Percentiles rank a stretch among this genome's conserved stretches.
phyloP scores from a whole-genome alignment of 2,113 vertebrate species.

The Fulica atra region DNA sequence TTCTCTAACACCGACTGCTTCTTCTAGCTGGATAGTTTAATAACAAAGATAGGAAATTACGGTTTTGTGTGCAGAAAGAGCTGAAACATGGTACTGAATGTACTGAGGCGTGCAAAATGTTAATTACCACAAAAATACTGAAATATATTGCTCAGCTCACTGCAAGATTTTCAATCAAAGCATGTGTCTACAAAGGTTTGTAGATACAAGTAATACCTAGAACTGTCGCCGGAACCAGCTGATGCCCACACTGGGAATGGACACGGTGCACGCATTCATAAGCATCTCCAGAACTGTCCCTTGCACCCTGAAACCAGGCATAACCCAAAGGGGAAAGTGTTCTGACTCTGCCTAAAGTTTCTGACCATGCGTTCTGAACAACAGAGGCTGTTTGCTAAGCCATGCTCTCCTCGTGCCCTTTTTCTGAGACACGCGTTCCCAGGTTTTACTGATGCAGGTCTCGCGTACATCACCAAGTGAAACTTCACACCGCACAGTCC shows the following conservation, averaged over 20 bases:
- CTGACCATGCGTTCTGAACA: neutral
- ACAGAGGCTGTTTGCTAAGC: neutral
- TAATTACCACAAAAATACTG: neutral
- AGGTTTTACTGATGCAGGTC: neutral
- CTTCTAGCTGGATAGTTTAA: neutral
- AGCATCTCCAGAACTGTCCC: neutral
- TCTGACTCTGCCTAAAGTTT: neutral
- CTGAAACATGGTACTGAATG: neutral
- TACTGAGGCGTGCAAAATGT: neutral
- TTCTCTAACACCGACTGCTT: neutral
- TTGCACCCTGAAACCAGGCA: neutral
- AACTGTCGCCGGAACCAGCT: fast-evolving
- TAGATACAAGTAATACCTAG: neutral
- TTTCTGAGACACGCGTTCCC: neutral
- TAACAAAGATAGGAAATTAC: neutral
- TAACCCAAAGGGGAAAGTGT: neutral
- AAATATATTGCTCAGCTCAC: neutral
- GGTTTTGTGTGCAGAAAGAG: neutral
- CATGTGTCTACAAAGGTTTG: neutral
- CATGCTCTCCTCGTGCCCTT: neutral
- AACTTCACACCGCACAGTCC: neutral
- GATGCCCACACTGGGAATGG: fast-evolving
- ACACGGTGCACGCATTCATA: fast-evolving
- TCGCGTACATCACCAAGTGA: neutral
- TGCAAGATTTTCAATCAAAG: neutral